phyloP scores from a whole-genome alignment of 2,888 invertebrate genomes.

The Himalopsyche kuldschensis region DNA sequence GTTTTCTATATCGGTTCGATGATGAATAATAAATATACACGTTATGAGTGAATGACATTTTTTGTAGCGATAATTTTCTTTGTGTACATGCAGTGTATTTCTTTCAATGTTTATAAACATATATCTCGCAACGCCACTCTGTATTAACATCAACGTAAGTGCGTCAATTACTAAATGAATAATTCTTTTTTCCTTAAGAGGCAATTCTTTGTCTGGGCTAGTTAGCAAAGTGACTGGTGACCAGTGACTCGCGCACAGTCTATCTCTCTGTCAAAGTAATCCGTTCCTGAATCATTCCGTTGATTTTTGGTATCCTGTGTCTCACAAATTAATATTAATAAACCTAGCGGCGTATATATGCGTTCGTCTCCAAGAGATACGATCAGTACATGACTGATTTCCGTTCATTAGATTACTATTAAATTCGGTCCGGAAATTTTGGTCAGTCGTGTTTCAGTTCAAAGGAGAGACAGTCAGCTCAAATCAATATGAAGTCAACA shows the following conservation, averaged over 20 bases:
- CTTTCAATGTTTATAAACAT: background rate
- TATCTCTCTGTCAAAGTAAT: background rate
- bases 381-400: constrained; percentile 32
- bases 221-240: background rate
- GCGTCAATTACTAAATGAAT: background rate
- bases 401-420: constrained; percentile 30
- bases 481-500: constrained; percentile 8
- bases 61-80: background rate
- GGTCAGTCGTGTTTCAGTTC: background rate
- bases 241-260: background rate
- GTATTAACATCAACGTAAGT: background rate
- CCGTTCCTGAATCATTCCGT: background rate
- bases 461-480: background rate
- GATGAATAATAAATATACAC: too few species aligned
- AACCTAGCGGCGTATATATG: constrained; percentile 19
- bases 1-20: too few species aligned
- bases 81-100: background rate
- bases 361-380: constrained; percentile 24
- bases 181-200: background rate
- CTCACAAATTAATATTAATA: constrained; percentile 32
- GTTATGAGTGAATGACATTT: background rate
- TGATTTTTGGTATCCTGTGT: background rate
- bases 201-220: background rate
- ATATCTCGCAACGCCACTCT: background rate
- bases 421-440: constrained; percentile 14